These are phyloP conservation scores for Hirtodrosophila confusa DNA, from an alignment of 2,888 invertebrate genomes.

Conservation along the genomic window DNA sequence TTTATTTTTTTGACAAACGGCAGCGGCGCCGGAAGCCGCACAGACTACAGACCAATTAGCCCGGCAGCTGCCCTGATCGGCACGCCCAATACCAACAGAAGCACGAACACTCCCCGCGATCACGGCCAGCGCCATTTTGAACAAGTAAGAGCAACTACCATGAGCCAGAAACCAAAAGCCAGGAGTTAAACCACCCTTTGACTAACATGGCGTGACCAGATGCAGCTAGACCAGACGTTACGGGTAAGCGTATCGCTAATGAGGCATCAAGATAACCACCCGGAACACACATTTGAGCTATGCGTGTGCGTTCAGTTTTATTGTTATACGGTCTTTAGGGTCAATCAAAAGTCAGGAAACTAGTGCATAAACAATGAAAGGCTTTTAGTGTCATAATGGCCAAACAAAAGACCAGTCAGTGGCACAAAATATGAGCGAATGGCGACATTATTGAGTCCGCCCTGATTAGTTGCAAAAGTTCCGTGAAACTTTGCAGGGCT, in stretches of 20 bases:
- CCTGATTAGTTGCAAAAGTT: slow-evolving; percentile 19
- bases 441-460: not conserved
- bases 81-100: no score
- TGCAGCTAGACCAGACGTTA: not conserved
- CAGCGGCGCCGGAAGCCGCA: no score
- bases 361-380: slow-evolving; percentile 67
- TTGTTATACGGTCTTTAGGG: slow-evolving; percentile 5
- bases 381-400: slow-evolving; percentile 55
- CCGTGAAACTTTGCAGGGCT: slow-evolving; percentile 22
- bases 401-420: slow-evolving; percentile 12
- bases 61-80: no score
- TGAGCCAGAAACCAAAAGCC: no score
- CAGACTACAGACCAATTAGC: no score
- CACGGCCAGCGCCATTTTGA: slow-evolving; percentile 21
- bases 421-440: not conserved
- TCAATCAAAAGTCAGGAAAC: slow-evolving; percentile 41
- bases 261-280: slow-evolving; percentile 54
- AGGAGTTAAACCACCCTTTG: slow-evolving; percentile 19
- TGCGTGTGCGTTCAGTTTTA: slow-evolving; percentile 7
- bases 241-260: slow-evolving; percentile 23
- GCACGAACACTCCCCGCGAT: not conserved
- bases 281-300: slow-evolving; percentile 11
- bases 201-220: slow-evolving; percentile 23
- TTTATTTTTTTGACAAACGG: no score
- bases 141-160: not conserved